Base-by-base conservation (phyloP, 2,113 vertebrate species). In the Hippocampus abdominalis region DNA sequence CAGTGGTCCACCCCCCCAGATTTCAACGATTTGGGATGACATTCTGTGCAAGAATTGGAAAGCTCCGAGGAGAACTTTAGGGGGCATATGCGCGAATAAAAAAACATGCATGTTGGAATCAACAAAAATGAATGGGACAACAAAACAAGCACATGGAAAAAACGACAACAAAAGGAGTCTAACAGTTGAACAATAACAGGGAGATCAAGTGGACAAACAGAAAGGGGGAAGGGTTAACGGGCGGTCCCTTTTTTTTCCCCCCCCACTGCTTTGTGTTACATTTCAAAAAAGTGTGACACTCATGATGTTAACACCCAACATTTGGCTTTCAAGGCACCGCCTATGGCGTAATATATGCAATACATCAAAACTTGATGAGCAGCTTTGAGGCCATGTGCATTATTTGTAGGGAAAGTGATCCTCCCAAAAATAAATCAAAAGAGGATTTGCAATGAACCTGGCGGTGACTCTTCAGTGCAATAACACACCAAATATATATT, bases 351-450 rank as follows among this genome's bases (percentile, higher is more conserved):
- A 60, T 20, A 29, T 32, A 60, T 60, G 32, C 25, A 32, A 32
- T 3, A 23, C 13, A 57, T 36, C 11, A 20, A 29, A 60, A 60
- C 27, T 4, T 1, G 1, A 48, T 0, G 15, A 70, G 51, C 15
- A 12, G 63, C 32, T 42, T 36, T 8, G 16, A 70, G 25, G 29
- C 0, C 54, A 53, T 25, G 29, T 16, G 18, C 1, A 40, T 32
- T 18, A 21, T 27, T 0, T 8, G 23, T 36, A 6, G 21, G 42
- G 7, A 39, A 64, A 78, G 7, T 29, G 7, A 29, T 27, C 32
- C 32, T n/a, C n/a, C 32, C 32, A 53, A 62, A 39, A 63, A 73
- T 25, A 69, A 2, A 2, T 49, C 6, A 72, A 74, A 68, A 75
- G 29, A 72, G 20, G 54, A 46, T 54, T 54, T 48, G 56, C 57